Conservation (phyloP, 2,113 vertebrate species). For the Cyprinodon brontotheroides region DNA sequence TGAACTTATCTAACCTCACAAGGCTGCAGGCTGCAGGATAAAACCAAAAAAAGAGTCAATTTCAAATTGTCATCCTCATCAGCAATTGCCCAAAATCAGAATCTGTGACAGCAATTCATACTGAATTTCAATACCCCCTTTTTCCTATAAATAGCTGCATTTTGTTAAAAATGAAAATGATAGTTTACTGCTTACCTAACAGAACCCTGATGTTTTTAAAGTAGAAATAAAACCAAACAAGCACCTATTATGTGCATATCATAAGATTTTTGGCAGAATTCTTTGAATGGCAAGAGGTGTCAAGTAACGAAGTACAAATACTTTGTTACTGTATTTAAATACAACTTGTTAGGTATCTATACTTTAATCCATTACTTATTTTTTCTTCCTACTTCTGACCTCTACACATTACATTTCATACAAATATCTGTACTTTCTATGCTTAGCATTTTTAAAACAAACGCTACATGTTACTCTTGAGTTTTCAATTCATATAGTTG, state of each 20-base stretch:
- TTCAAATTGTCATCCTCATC: background rate
- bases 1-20: background rate
- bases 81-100: background rate
- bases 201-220: background rate
- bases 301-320: too few relatives aligned
- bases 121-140: background rate
- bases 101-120: background rate
- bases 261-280: too few relatives aligned
- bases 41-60: background rate
- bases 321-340: too few relatives aligned
- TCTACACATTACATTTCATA: too few relatives aligned
- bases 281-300: background rate
- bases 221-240: background rate
- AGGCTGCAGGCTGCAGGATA: background rate
- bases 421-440: too few relatives aligned
- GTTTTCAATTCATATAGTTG: too few relatives aligned
- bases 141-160: background rate
- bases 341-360: too few relatives aligned
- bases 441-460: too few relatives aligned
- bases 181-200: background rate
- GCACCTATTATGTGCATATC: background rate
- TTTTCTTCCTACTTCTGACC: too few relatives aligned
- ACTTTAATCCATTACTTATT: too few relatives aligned
- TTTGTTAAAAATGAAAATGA: background rate
- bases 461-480: too few relatives aligned